Evolutionary conservation across 2,113 vertebrate species (phyloP).

Genomic region (Saguinus imperator): DNA sequence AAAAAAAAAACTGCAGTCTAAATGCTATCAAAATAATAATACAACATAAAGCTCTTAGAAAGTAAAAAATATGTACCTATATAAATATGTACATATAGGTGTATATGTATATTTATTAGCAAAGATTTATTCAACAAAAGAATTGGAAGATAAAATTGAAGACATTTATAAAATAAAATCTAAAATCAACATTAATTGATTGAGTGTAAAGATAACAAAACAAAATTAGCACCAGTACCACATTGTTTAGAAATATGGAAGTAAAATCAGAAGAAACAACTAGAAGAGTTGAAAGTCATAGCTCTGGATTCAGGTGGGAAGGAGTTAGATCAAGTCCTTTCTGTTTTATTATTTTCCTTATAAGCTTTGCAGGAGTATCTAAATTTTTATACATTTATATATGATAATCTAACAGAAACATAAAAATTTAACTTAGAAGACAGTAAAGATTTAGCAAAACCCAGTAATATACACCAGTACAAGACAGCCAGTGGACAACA

Average conservation of each 20-base stretch:
- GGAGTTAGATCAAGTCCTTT: not conserved
- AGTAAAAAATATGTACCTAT: not conserved
- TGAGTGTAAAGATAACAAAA: not conserved
- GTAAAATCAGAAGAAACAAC: not conserved
- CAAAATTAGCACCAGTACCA: not conserved
- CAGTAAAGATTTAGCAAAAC: not conserved
- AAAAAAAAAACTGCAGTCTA: not conserved
- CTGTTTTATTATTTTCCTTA: not conserved
- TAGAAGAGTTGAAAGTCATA: not conserved
- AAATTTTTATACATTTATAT: not conserved
- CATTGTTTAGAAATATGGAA: not conserved
- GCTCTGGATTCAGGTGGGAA: not conserved
- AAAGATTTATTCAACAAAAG: slow-evolving; percentile 23
- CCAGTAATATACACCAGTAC: not conserved
- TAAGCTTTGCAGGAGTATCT: not conserved
- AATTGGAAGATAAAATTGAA: slow-evolving; percentile 5
- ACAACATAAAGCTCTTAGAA: slow-evolving; percentile 2
- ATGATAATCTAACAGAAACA: not conserved
- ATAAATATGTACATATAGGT: not conserved
- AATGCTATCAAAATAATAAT: not conserved
- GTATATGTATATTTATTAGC: not conserved
- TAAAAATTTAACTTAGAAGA: not conserved
- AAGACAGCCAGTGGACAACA: not conserved
- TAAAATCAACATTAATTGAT: not conserved
- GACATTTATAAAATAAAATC: not conserved